A percentile compares a stretch with the other conserved stretches of the same genome.
These are phyloP conservation scores for Decapterus maruadsi DNA, from an alignment of 2,797 vertebrate genomes.

Conservation along the genomic window DNA sequence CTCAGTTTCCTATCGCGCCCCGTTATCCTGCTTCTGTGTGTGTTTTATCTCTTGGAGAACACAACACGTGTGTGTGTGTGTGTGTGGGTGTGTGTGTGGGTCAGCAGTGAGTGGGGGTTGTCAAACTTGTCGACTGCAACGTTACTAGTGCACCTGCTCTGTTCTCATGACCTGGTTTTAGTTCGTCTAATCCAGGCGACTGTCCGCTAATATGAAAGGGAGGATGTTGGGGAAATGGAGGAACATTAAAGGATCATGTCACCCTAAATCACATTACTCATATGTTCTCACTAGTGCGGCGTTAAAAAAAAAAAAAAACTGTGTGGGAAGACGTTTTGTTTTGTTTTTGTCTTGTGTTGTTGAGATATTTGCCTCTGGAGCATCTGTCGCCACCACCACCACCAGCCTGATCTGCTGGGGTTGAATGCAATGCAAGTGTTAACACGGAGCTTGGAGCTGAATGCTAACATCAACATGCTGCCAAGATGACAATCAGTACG, in stretches of 20 bases:
- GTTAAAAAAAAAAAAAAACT: neutral
- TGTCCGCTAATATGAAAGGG: neutral
- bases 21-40: slow-evolving; percentile 6
- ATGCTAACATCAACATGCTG: neutral
- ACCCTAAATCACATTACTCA: neutral
- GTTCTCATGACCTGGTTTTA: neutral
- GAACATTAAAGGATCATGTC: slow-evolving; percentile 6
- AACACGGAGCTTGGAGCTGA: neutral
- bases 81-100: neutral
- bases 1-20: slow-evolving; percentile 36
- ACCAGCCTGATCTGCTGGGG: neutral
- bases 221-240: neutral
- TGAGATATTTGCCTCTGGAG: neutral
- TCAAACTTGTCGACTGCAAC: slow-evolving; percentile 22
- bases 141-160: slow-evolving; percentile 17
- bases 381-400: neutral
- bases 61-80: neutral
- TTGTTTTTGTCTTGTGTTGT: neutral
- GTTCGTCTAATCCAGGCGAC: slow-evolving; percentile 5
- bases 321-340: neutral
- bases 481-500: neutral
- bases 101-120: slow-evolving; percentile 43
- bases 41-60: neutral
- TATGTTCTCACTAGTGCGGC: neutral
- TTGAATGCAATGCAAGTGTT: neutral